Evolutionary conservation across 2,797 vertebrate genomes (phyloP).

Genomic region (Mormyrops attenuatus): DNA sequence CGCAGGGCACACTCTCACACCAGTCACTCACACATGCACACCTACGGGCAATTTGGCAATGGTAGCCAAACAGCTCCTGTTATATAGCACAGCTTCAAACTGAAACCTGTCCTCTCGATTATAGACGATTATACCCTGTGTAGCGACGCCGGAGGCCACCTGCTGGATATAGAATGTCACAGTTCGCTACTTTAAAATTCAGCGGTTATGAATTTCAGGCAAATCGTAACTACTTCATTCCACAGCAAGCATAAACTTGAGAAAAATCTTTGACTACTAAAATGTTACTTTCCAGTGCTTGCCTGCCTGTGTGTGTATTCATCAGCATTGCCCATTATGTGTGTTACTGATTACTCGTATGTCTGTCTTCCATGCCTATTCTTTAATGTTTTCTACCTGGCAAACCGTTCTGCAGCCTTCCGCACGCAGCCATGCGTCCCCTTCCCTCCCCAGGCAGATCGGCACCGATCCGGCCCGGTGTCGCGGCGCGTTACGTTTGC

Average conservation of each 20-base stretch:
- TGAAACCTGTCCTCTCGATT: slow-evolving; percentile 3
- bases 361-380: not conserved
- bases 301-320: not conserved
- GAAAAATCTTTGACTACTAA: not conserved
- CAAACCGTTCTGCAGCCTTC: not conserved
- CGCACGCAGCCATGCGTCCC: not conserved
- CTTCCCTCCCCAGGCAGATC: not conserved
- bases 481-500: not conserved
- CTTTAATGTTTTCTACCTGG: not conserved
- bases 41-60: not conserved
- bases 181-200: not conserved
- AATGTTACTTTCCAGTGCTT: not conserved
- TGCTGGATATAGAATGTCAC: slow-evolving; percentile 12
- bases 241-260: not conserved
- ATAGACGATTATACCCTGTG: not conserved
- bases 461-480: not conserved
- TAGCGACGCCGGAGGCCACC: not conserved
- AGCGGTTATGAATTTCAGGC: not conserved
- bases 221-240: not conserved
- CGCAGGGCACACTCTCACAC: not conserved
- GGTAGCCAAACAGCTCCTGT: not conserved
- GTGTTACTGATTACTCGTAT: not conserved
- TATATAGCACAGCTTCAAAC: not conserved
- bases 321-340: not conserved
- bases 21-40: not conserved